These are phyloP conservation scores for Caenorhabditis sp. DNA, from an alignment of 2,888 invertebrate genomes.

Conservation along the genomic window DNA sequence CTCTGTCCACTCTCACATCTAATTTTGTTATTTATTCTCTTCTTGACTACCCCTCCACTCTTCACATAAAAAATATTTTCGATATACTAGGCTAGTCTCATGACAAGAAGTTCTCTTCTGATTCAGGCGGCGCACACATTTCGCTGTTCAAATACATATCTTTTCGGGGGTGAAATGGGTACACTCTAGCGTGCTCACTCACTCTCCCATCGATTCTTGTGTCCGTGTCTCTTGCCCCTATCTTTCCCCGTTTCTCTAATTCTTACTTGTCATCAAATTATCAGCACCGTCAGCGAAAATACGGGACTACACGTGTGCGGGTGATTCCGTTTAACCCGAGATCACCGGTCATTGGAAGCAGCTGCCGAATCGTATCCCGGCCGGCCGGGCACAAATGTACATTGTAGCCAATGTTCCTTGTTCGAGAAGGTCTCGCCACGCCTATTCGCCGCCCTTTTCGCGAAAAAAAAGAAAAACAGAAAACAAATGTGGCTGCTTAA, in stretches of 20 bases:
- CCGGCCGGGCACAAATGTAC: not conserved
- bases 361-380: not conserved
- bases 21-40: not conserved
- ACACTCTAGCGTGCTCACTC: slow-evolving; percentile 50
- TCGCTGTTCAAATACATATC: slow-evolving; percentile 55
- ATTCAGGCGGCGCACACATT: slow-evolving; percentile 13
- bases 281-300: not conserved
- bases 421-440: not conserved
- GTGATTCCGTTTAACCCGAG: too few species aligned
- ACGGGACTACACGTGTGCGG: slow-evolving; percentile 7
- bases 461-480: not conserved
- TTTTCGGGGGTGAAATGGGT: slow-evolving; percentile 12
- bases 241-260: slow-evolving; percentile 3
- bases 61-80: slow-evolving; percentile 7
- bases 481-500: not conserved
- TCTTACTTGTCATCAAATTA: slow-evolving; percentile 13
- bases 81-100: not conserved
- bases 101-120: slow-evolving; percentile 2
- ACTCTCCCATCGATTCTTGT: slow-evolving; percentile 20
- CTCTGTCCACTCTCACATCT: not conserved
- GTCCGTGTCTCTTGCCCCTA: slow-evolving; percentile 12
- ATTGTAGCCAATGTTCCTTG: not conserved
- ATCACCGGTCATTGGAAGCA: too few species aligned
- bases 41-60: slow-evolving; percentile 5
- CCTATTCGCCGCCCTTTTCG: not conserved